Conservation (phyloP, 1,140 invertebrate species). For the Drosophila ohnishii region DNA sequence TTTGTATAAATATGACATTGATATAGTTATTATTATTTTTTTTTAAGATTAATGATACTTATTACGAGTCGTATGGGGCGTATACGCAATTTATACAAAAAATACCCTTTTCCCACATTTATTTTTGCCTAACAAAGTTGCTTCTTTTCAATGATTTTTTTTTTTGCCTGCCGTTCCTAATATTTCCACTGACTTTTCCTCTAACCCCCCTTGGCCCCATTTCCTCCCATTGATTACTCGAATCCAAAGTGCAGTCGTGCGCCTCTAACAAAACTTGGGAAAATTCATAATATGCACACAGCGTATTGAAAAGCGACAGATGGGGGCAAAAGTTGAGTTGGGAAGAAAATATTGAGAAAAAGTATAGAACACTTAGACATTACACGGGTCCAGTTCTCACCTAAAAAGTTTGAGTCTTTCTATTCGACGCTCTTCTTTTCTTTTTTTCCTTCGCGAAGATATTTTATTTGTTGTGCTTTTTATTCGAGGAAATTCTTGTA, state of each 20-base stretch:
- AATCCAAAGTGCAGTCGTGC: constrained; percentile 57
- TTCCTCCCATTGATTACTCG: constrained; percentile 63
- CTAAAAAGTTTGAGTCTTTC: constrained; percentile 25
- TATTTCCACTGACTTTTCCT: not conserved
- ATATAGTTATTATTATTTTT: too few species aligned
- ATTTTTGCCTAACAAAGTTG: constrained; percentile 1
- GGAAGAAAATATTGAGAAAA: constrained; percentile 1
- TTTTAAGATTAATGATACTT: too few species aligned
- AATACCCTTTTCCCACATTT: not conserved
- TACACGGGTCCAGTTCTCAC: constrained; percentile 40
- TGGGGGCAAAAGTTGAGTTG: not conserved
- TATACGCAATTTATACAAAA: not conserved
- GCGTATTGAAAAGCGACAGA: constrained; percentile 14
- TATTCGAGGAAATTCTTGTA: constrained; percentile 24
- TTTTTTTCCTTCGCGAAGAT: not conserved
- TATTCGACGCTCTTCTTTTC: not conserved
- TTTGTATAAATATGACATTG: too few species aligned
- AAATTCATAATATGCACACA: constrained; percentile 45
- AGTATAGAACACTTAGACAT: constrained; percentile 23
- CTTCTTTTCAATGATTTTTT: not conserved
- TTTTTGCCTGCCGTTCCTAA: not conserved
- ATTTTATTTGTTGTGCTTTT: constrained; percentile 35
- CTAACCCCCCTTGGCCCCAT: not conserved
- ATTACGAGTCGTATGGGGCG: too few species aligned
- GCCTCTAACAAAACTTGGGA: constrained; percentile 33